Base-by-base conservation (phyloP, 2,113 vertebrate species). In the Scomber scombrus region DNA sequence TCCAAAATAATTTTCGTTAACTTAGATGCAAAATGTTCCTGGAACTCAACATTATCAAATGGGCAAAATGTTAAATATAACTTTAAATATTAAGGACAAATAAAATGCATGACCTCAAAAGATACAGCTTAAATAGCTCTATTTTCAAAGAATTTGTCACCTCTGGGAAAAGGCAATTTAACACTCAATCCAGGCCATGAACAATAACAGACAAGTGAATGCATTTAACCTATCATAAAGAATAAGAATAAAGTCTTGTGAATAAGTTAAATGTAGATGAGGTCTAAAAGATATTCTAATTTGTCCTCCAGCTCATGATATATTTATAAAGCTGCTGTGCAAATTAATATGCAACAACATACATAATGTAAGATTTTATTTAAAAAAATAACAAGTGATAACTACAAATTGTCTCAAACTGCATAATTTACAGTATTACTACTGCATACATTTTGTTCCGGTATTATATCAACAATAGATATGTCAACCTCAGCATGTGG, bases 351-450 rank as follows among this genome's bases (percentile, higher is more conserved):
- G 52, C 51, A 31, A 81, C 21, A 63, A 73, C 16, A n/a, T 43
- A 18, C 1, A 78, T 54, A 1, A 43, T 57, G 80, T 49, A 8
- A 61, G 6, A 43, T 81, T 87, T 88, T 84, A 88, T 75, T 26
- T 86, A 61, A 6, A 60, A 79, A 85, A 84, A 88, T 65, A 66
- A 75, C 12, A 47, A 47, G 21, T 31, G 5, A 49, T 15, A 15
- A 11, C 8, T 81, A 40, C 49, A 55, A 21, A 57, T 43, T 6
- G n/a, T 26, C 47, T 26, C 34, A 16, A 4, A 13, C 45, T 11
- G 11, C 46, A n/a, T 67, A 0, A 7, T 60, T 51, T 40, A 40
- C 34, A 40, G 34, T 2, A 40, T 9, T 40, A 7, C 34, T 40
- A 7, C 34, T 40, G 34, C 34, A 40, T 9, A 40, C 34, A 40